Percentiles rank a stretch among this genome's conserved stretches.
phyloP scores from a whole-genome alignment of 2,888 invertebrate species.

The Apamea sordens region DNA sequence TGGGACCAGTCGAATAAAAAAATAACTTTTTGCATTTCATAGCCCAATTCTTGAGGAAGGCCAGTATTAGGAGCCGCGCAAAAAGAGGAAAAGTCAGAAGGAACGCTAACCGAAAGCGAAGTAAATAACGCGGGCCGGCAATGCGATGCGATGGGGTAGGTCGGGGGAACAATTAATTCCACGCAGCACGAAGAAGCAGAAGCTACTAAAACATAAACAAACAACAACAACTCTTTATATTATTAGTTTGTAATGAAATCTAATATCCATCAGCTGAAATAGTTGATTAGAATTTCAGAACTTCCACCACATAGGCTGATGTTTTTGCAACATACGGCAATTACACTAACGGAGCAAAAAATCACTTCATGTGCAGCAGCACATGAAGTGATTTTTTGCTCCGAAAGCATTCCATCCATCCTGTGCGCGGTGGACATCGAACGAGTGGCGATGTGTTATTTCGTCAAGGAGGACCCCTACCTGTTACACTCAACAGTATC shows the following conservation, averaged over 20 bases:
- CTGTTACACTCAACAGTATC: slow-evolving; percentile 16
- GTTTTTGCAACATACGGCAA: background rate
- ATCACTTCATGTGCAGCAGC: too few relatives aligned
- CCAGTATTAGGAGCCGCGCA: background rate
- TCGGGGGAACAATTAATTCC: too few relatives aligned
- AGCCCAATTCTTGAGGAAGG: background rate
- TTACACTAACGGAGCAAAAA: too few relatives aligned
- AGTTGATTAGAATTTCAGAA: background rate
- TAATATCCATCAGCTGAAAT: background rate
- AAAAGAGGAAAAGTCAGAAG: too few relatives aligned
- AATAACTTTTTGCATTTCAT: background rate
- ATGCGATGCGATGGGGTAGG: background rate
- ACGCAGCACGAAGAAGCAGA: too few relatives aligned
- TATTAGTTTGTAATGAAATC: background rate
- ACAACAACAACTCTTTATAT: background rate
- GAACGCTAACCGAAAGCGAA: background rate
- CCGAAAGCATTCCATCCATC: too few relatives aligned
- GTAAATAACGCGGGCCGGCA: too few relatives aligned
- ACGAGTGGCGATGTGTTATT: background rate
- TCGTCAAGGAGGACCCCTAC: background rate
- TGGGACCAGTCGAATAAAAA: too few relatives aligned
- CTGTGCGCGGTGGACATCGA: too few relatives aligned
- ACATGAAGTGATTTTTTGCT: too few relatives aligned
- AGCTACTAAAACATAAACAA: background rate
- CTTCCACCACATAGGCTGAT: background rate